Conservation (phyloP, 2,888 invertebrate species). For the Clivina fossor region DNA sequence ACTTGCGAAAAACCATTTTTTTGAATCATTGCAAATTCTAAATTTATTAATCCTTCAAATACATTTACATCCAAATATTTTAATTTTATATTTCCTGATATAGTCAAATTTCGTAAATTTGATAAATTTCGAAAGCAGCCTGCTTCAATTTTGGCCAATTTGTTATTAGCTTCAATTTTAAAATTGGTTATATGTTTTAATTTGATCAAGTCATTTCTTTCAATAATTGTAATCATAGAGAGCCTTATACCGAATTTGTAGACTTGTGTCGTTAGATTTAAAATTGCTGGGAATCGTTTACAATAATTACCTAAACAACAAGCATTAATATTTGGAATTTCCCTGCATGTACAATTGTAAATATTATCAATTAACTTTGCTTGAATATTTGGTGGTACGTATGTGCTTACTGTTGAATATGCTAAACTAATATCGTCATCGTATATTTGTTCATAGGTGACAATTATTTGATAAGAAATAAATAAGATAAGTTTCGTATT, state of each 20-base stretch:
- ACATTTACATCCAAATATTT: conserved; percentile 51
- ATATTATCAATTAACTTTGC: background rate
- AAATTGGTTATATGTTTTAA: conserved; percentile 53
- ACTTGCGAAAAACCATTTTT: conserved; percentile 60
- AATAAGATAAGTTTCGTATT: no score
- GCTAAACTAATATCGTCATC: conserved; percentile 18
- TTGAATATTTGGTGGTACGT: background rate
- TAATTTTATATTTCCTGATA: conserved; percentile 59
- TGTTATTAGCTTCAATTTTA: conserved; percentile 60
- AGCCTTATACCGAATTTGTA: conserved; percentile 14
- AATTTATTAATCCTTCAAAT: conserved; percentile 57
- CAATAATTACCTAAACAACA: background rate
- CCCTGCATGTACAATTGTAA: conserved; percentile 5
- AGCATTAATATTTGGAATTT: background rate
- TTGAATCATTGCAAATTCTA: conserved; percentile 57
- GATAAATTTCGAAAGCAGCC: conserved; percentile 56
- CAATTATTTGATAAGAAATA: conserved; percentile 2
- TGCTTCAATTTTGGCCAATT: conserved; percentile 54
- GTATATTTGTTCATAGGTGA: conserved; percentile 10
- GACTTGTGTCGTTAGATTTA: background rate
- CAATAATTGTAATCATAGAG: background rate
- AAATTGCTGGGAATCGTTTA: background rate
- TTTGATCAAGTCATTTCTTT: background rate
- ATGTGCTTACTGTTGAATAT: conserved; percentile 7
- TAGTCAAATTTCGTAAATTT: conserved; percentile 56